Evolutionary conservation across 2,797 vertebrate genomes (phyloP).

Genomic region (Lepus townsendii): DNA sequence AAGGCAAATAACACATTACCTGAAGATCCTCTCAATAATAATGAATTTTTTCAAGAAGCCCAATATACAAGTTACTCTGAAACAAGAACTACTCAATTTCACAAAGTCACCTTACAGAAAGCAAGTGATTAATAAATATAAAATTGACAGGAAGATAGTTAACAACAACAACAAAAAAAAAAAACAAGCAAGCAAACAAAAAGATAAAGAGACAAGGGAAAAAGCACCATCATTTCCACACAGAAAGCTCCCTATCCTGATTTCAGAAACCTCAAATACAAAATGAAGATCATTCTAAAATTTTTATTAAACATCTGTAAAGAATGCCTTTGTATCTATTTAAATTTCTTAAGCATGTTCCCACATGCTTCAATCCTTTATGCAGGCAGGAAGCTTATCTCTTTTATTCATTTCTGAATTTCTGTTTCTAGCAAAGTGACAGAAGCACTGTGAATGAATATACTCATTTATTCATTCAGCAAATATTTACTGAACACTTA

Average conservation of each 20-base stretch:
- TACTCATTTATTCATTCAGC: neutral
- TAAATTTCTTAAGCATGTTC: neutral
- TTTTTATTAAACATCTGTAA: slow-evolving; percentile 30
- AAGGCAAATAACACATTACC: slow-evolving; percentile 41
- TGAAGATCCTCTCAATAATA: slow-evolving; percentile 1
- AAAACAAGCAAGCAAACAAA: neutral
- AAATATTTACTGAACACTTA: slow-evolving; percentile 44
- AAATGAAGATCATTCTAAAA: neutral
- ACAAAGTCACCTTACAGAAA: slow-evolving; percentile 23
- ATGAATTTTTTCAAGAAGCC: slow-evolving; percentile 26
- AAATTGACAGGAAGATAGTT: slow-evolving; percentile 8
- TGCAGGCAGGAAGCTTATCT: neutral
- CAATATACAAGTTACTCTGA: slow-evolving; percentile 45
- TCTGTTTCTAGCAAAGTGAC: neutral
- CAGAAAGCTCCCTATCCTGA: slow-evolving; percentile 21
- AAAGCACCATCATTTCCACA: neutral
- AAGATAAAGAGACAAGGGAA: too few species aligned
- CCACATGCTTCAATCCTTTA: neutral
- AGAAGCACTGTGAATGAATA: neutral
- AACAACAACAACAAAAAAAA: slow-evolving; percentile 19
- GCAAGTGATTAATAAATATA: slow-evolving; percentile 26
- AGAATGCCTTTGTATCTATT: slow-evolving; percentile 29
- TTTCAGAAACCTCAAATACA: slow-evolving; percentile 49
- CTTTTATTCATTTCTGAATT: slow-evolving; percentile 35
- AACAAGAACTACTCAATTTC: slow-evolving; percentile 43